Base-by-base conservation (phyloP, 2,113 vertebrate species). In the Herpetotheres cachinnans region DNA sequence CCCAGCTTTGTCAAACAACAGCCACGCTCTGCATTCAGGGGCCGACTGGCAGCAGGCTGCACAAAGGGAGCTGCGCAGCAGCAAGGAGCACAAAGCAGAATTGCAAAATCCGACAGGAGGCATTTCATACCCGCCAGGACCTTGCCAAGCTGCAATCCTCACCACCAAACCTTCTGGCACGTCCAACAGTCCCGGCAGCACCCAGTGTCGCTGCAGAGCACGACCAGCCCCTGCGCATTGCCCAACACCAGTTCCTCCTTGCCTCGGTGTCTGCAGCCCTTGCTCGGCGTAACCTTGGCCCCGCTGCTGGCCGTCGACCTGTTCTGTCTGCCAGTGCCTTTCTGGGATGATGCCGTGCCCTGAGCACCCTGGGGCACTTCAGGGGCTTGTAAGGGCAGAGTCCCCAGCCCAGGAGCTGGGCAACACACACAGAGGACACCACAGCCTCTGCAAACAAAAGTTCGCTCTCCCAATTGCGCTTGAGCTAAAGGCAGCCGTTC, bases 201-300 rank as follows among this genome's bases (percentile, higher is more conserved):
- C 47, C 38, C 47, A 20, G 55, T 2, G 1, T 21, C 2, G 1
- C 38, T 1, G n/a, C 36, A 29, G 59, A 85, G 22, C 4, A 2
- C 4, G 42, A 44, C 49, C 47, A 50, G 49, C 20, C 72, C 46
- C 66, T 16, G 10, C 0, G 3, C 0, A 0, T 55, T 69, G 67
- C 81, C 40, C 61, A 63, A 29, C 6, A 0, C n/a, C 10, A 1
- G 59, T 10, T 50, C 29, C 71, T 47, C 72, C 59, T 72, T 16
- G 62, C 3, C 46, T 34, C 1, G 0, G n/a, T 32, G 46, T 24
- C 67, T 55, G 80, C 59, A 80, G 73, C 80, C 67, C 69, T 69
- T 20, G 38, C 44, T n/a, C 4, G 3, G 55, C 24, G 63, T 50
- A 56, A 69, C 67, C 62, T 16, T 10, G 6, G 63, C 50, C 65